Evolutionary conservation across 2,797 vertebrate genomes (phyloP).

Genomic region (Oreortyx pictus): DNA sequence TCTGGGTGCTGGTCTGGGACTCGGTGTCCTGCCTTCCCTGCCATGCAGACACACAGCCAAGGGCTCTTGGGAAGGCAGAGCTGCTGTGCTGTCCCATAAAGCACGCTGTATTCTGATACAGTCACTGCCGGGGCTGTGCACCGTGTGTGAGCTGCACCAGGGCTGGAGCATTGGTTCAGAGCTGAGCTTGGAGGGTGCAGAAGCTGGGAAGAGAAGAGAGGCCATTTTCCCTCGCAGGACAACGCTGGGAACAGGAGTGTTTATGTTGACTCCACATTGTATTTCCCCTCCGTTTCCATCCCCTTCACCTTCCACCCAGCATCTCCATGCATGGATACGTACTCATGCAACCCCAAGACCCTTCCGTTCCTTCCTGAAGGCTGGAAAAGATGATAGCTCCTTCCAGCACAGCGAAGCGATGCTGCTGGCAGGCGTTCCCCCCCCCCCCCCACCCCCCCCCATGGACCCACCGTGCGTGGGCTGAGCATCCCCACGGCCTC

Average conservation of each 20-base stretch:
- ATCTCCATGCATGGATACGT: accelerated
- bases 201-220: neutral
- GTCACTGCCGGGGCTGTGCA: neutral
- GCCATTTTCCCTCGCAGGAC: neutral
- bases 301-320: neutral
- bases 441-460: too few relatives aligned
- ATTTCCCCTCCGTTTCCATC: neutral
- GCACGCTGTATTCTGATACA: neutral
- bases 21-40: neutral
- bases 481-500: neutral
- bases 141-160: neutral
- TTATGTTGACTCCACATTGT: neutral
- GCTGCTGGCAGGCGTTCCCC: neutral
- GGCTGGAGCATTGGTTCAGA: neutral
- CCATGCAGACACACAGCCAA: neutral
- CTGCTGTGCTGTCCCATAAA: neutral
- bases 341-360: neutral
- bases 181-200: too few relatives aligned
- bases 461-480: neutral
- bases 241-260: neutral
- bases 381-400: neutral
- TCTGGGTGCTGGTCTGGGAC: neutral
- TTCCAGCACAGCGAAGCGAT: neutral
- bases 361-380: neutral
- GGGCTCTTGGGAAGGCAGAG: neutral